Conservation (phyloP, 2,797 vertebrate genomes). For the Paedocypris micromegethes region DNA sequence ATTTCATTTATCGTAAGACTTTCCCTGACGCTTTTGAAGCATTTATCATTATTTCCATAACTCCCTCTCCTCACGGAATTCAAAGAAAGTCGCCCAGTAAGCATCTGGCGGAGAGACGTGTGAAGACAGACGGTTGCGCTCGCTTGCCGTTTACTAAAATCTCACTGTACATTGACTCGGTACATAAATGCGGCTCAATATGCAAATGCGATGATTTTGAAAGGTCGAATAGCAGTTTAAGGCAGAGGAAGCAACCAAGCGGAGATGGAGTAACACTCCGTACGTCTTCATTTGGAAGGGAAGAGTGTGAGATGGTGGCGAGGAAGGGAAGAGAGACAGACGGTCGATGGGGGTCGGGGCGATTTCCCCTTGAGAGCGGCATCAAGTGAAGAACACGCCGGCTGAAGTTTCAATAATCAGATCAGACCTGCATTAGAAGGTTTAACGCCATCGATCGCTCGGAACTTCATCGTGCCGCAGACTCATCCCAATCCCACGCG, state of each 20-base stretch:
- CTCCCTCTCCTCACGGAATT: conserved; percentile 9
- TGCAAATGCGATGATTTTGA: background rate
- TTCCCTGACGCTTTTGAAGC: conserved; percentile 19
- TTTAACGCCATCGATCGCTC: conserved; percentile 64
- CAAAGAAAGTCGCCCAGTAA: conserved; percentile 8
- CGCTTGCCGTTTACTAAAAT: background rate
- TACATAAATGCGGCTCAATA: background rate
- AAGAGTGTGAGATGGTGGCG: conserved; percentile 15
- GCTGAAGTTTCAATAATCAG: conserved; percentile 64
- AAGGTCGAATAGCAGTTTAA: background rate
- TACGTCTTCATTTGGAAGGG: conserved; percentile 43
- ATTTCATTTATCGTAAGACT: conserved; percentile 40
- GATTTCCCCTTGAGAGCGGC: conserved; percentile 46
- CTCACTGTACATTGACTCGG: background rate
- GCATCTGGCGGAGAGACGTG: background rate
- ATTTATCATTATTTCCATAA: conserved; percentile 34
- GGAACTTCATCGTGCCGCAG: conserved; percentile 50
- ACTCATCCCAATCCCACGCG: background rate
- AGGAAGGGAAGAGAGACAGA: conserved; percentile 53
- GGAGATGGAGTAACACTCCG: conserved; percentile 43
- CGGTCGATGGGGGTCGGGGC: conserved; percentile 44
- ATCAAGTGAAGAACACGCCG: conserved; percentile 39
- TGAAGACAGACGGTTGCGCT: background rate
- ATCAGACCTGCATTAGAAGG: conserved; percentile 59
- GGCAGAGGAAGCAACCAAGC: background rate